phyloP scores from a whole-genome alignment of 2,113 vertebrate species.

The Microcebus griseorufus region DNA sequence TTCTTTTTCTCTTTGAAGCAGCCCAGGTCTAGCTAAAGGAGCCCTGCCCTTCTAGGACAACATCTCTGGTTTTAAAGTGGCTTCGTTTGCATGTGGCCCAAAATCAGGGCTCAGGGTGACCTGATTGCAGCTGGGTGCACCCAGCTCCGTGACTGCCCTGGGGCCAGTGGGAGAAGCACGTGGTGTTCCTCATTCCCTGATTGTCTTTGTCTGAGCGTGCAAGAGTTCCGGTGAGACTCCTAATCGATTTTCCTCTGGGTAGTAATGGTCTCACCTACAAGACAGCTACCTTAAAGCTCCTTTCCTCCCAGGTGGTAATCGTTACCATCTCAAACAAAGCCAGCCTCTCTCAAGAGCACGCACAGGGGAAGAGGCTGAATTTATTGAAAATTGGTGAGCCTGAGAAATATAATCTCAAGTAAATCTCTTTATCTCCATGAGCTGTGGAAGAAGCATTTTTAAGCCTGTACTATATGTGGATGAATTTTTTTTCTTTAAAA shows the following conservation, averaged over 20 bases:
- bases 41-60: neutral
- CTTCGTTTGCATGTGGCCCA: neutral
- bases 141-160: neutral
- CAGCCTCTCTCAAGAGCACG: neutral
- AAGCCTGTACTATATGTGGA: neutral
- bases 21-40: neutral
- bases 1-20: neutral
- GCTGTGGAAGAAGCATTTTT: slow-evolving; percentile 20
- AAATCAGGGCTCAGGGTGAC: neutral
- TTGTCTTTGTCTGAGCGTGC: neutral
- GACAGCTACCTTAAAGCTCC: neutral
- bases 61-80: neutral
- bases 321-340: neutral
- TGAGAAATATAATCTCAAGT: slow-evolving; percentile 8
- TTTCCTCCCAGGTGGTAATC: neutral
- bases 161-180: neutral
- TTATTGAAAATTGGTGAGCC: slow-evolving; percentile 27
- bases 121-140: neutral
- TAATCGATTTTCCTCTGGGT: neutral
- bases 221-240: neutral
- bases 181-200: neutral
- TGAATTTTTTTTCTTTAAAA: neutral
- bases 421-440: slow-evolving; percentile 23
- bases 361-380: neutral
- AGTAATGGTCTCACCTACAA: neutral